phyloP scores from a whole-genome alignment of 2,797 vertebrate species.

The Gadopsis bispinosus region DNA sequence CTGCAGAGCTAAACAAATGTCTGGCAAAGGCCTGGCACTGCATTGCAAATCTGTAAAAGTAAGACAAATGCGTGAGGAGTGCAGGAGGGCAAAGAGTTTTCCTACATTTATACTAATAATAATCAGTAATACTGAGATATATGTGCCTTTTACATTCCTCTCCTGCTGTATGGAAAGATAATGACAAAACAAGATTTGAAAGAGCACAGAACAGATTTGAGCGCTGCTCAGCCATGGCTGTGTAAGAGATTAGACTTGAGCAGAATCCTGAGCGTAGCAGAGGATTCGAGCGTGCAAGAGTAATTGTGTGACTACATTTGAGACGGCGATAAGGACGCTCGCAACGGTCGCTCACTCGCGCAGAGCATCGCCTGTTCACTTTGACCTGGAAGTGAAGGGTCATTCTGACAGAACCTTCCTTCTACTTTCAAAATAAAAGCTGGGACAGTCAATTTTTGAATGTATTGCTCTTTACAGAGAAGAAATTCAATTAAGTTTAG shows the following conservation, averaged over 20 bases:
- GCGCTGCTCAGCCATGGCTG: background rate
- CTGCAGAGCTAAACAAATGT: slow-evolving; percentile 58
- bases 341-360: background rate
- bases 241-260: background rate
- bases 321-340: too few species aligned
- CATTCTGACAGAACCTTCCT: too few species aligned
- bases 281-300: background rate
- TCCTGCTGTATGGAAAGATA: background rate
- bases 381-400: background rate
- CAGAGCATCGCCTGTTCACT: background rate
- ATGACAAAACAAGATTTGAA: background rate
- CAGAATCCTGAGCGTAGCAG: background rate
- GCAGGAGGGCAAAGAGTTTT: slow-evolving; percentile 14
- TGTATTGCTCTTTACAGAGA: background rate
- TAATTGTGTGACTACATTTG: background rate
- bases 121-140: background rate
- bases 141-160: background rate
- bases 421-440: slow-evolving; percentile 1
- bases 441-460: background rate
- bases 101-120: too few species aligned
- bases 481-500: too few species aligned
- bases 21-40: slow-evolving; percentile 25
- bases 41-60: slow-evolving; percentile 53
- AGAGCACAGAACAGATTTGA: slow-evolving; percentile 1
- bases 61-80: slow-evolving; percentile 51